These are phyloP conservation scores for Artemia sinica DNA, from an alignment of 2,888 invertebrate genomes.

Conservation along the genomic window DNA sequence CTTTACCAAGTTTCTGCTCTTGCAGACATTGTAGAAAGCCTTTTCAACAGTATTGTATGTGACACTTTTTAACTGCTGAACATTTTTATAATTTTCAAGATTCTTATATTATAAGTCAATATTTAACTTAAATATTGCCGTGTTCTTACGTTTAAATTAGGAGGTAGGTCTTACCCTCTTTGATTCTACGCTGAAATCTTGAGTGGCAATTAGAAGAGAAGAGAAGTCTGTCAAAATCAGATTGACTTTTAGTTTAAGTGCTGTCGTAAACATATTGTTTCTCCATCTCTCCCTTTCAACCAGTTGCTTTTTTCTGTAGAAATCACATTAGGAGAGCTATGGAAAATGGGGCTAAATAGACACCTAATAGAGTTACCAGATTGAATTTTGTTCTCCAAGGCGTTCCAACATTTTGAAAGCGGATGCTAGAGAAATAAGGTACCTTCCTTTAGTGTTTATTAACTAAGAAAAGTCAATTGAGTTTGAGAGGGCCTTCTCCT, in stretches of 20 bases:
- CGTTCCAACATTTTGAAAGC: not conserved
- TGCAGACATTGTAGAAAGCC: too few relatives aligned
- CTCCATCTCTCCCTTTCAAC: not conserved
- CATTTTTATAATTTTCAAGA: too few relatives aligned
- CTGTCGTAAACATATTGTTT: constrained; percentile 12
- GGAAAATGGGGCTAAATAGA: not conserved
- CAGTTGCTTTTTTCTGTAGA: not conserved
- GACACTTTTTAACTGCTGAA: too few relatives aligned
- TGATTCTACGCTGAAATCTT: too few relatives aligned
- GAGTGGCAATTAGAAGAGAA: too few relatives aligned
- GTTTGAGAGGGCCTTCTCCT: not conserved
- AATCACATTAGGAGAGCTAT: not conserved
- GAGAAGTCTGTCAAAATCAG: not conserved
- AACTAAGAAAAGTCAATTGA: not conserved
- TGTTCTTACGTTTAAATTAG: too few relatives aligned
- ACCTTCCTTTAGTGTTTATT: not conserved
- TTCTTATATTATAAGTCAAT: too few relatives aligned
- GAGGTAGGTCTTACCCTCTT: too few relatives aligned
- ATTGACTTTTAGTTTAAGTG: constrained; percentile 10
- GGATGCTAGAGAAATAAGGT: not conserved
- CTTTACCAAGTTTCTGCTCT: too few relatives aligned
- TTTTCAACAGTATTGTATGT: too few relatives aligned
- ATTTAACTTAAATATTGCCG: too few relatives aligned
- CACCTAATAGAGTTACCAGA: not conserved
- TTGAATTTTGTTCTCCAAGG: not conserved